Evolutionary conservation across 1,140 invertebrate species (phyloP), one percentile per base, ranked within the genome.

Genomic region (Drosophila ohnishii): DNA sequence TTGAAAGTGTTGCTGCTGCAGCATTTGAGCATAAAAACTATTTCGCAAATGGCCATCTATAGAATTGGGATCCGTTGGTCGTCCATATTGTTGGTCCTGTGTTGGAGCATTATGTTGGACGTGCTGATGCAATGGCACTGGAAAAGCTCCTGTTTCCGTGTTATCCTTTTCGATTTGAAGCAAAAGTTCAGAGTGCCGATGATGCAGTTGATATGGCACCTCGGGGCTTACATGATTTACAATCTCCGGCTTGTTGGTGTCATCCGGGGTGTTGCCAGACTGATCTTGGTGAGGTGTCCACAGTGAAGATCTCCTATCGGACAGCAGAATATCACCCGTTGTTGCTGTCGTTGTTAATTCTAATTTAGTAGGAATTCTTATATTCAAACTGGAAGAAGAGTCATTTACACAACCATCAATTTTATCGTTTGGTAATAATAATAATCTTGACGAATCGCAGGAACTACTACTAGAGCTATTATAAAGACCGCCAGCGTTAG

Each of bases 341-440:
- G 66, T 56, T 59, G 53, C 58, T 70, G 70, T 59, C 51, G 60
- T 50, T 72, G 78, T 67, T 87, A 85, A 65, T 70, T 69, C 51
- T 78, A 88, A 44, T 40, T 80, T 87, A 80, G 60, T 84, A 88
- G 84, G 73, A 88, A 69, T 88, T 75, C 76, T 83, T 73, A 87
- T 40, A 51, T 78, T 80, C 67, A 80, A 80, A 45, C 63, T 89
- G 42, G 82, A 84, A 74, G 82, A 84, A 74, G 83, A 73, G 70
- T 88, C 80, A 72, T 55, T 84, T 78, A 51, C 85, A 88, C 85
- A 88, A 88, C 84, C 84, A 84, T 88, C 82, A 48, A 60, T 80
- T 88, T 80, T 88, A 55, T 85, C 62, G 32, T 67, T 78, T 51
- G 53, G 25, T 37, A 57, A 47, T 48, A 55, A 35, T 53, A 53